Base-by-base conservation (phyloP, 1,140 invertebrate species). In the Listronotus bonariensis region DNA sequence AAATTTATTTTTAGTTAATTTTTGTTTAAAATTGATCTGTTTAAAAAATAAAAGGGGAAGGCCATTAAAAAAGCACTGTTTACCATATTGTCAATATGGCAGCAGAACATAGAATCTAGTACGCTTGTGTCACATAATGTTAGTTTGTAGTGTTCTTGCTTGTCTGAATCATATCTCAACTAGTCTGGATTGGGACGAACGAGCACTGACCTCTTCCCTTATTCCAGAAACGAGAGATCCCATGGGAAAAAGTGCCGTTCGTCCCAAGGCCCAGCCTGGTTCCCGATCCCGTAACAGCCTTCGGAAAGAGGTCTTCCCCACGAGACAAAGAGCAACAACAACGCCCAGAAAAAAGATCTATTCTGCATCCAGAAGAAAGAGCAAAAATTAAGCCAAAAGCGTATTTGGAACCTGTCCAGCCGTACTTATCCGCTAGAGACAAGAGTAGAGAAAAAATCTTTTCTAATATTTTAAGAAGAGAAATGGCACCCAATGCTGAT, bases 241-340 rank as follows among this genome's bases (percentile, higher is more conserved):
- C 90, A 70, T 93, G 90, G 90, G 89, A 92, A 79, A 91, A 91
- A 83, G 88, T 91, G 74, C 91, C 91, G 68, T 87, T 85, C 77
- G 90, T 92, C 70, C 89, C 91, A 65, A 83, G 91, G 66, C 90
- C 91, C 66, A 90, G 90, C 70, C 83, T 91, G 75, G 87, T 92
- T 65, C 86, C 89, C 51, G 89, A 90, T 77, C 89, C 90, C 42
- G 85, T 91, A 77, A 92, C 90, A 64, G 91, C 90, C 52, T 92
- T 88, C 82, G 90, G 90, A 20, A 81, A 81, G 83, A 84, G 41
- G 82, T 83, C 72, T 42, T 72, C 48, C 68, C 76, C 20, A 26
- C 20, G 65, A 49, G 51, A 42, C 67, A 40, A 59, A 38, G 72
- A 77, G 49, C 54, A 14, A 10, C 11, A 48, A 32, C 53, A 57